phyloP scores from a whole-genome alignment of 2,888 invertebrate species.

The Elegia similella region DNA sequence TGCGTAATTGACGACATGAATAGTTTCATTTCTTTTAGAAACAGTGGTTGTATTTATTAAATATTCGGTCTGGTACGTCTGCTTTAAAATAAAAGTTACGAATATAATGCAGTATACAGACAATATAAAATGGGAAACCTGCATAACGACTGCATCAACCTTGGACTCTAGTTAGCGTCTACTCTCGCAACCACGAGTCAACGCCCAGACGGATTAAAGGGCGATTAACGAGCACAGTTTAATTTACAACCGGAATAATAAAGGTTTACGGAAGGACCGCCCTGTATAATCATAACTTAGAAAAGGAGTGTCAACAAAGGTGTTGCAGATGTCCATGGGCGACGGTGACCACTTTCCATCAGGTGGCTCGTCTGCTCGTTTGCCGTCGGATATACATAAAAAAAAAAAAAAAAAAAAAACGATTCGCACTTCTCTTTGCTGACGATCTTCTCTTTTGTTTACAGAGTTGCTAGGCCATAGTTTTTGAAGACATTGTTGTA shows the following conservation, averaged over 20 bases:
- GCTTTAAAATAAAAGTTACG: too few species aligned
- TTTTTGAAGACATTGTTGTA: too few species aligned
- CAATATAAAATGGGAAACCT: background rate
- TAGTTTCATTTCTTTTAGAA: too few species aligned
- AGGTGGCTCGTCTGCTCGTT: too few species aligned
- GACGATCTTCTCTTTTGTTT: conserved; percentile 3
- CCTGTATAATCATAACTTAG: conserved; percentile 46
- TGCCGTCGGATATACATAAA: too few species aligned
- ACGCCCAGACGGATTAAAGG: conserved; percentile 79
- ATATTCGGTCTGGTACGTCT: too few species aligned
- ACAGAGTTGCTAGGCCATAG: background rate
- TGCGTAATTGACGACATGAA: too few species aligned
- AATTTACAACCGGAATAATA: conserved; percentile 78
- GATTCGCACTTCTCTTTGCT: conserved; percentile 24
- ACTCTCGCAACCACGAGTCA: conserved; percentile 47
- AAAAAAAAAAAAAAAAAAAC: too few species aligned
- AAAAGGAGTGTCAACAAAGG: conserved; percentile 63
- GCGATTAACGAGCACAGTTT: conserved; percentile 74
- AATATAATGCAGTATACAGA: background rate
- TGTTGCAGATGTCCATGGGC: too few species aligned
- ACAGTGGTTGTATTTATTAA: too few species aligned
- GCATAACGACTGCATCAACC: background rate
- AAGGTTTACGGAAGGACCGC: conserved; percentile 61
- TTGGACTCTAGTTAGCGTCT: conserved; percentile 7
- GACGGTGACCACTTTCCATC: too few species aligned